phyloP scores from a whole-genome alignment of 2,888 invertebrate species.

The Dryomyza anilis region DNA sequence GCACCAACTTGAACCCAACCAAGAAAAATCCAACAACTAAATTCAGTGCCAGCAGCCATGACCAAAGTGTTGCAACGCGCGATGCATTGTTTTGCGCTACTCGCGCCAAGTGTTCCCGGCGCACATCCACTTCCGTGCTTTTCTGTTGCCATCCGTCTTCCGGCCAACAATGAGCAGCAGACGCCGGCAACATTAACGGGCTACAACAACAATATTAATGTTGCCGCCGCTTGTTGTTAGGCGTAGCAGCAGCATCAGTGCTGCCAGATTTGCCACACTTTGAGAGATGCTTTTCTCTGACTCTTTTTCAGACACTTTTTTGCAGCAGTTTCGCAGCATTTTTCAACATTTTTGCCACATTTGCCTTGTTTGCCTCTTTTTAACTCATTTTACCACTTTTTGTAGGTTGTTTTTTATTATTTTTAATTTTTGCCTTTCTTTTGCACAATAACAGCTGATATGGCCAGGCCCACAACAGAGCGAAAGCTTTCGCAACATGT shows the following conservation, averaged over 20 bases:
- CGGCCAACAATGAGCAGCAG: conserved; percentile 16
- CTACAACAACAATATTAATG: too few relatives aligned
- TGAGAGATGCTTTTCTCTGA: background rate
- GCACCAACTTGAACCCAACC: background rate
- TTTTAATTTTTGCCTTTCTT: too few relatives aligned
- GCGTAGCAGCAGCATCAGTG: conserved; percentile 3
- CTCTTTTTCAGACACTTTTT: conserved; percentile 4
- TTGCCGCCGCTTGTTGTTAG: conserved; percentile 16
- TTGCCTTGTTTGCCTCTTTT: too few relatives aligned
- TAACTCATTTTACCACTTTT: too few relatives aligned
- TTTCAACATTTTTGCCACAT: background rate
- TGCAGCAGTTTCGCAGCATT: background rate
- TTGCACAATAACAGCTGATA: too few relatives aligned
- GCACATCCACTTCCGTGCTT: conserved; percentile 8
- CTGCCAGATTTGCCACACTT: conserved; percentile 5
- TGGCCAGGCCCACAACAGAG: too few relatives aligned
- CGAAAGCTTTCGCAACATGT: too few relatives aligned
- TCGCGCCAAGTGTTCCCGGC: conserved; percentile 13
- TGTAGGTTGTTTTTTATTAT: too few relatives aligned
- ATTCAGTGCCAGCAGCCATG: background rate
- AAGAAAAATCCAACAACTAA: background rate
- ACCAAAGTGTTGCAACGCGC: conserved; percentile 16
- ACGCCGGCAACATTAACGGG: too few relatives aligned
- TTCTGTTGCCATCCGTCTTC: background rate
- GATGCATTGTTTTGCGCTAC: conserved; percentile 5